phyloP scores from a whole-genome alignment of 1,140 invertebrate genomes.

The Rhagoletis zephyria region DNA sequence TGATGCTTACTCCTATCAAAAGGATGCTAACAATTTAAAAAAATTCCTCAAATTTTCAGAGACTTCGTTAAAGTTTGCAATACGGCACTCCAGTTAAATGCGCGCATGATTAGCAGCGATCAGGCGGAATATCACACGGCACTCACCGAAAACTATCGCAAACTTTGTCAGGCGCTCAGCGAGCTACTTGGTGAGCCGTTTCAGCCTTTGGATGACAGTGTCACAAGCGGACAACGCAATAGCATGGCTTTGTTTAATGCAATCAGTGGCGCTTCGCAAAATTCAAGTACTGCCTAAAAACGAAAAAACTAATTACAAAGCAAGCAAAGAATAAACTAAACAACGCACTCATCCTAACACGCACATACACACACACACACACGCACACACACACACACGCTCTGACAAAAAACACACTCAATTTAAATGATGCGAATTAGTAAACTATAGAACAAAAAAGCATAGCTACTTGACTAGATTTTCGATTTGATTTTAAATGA shows the following conservation, averaged over 20 bases:
- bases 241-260: constrained; percentile 81
- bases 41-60: constrained; percentile 75
- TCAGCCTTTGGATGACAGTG: constrained; percentile 66
- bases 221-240: constrained; percentile 74
- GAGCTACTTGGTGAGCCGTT: constrained; percentile 79
- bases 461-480: constrained; percentile 29
- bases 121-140: constrained; percentile 92
- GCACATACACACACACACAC: not conserved
- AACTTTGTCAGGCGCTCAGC: constrained; percentile 85
- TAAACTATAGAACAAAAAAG: constrained; percentile 60
- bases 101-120: constrained; percentile 86
- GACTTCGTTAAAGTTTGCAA: constrained; percentile 91
- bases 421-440: constrained; percentile 57
- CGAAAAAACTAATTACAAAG: constrained; percentile 53
- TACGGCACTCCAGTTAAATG: constrained; percentile 89
- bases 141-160: constrained; percentile 87
- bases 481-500: constrained; percentile 44
- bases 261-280: constrained; percentile 79
- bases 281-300: constrained; percentile 79
- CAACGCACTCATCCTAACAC: constrained; percentile 55
- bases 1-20: not conserved
- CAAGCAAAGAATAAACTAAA: constrained; percentile 38
- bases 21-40: constrained; percentile 42
- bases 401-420: constrained; percentile 51
- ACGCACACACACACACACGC: not conserved